Evolutionary conservation across 2,113 vertebrate species (phyloP).

Genomic region (Hemibagrus wyckioides): DNA sequence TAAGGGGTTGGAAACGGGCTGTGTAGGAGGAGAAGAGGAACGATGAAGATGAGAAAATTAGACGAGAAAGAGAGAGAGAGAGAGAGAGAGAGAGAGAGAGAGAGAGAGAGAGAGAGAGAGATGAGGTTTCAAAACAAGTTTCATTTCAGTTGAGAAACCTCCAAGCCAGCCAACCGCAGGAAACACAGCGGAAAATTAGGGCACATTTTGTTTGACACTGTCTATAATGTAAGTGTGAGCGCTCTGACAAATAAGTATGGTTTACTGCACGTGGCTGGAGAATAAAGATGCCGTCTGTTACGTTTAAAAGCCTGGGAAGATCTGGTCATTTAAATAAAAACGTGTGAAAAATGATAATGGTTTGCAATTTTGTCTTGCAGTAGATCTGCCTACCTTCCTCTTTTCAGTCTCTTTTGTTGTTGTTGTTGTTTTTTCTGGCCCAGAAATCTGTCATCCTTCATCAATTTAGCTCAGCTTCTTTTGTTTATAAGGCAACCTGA

Average conservation of each 20-base stretch:
- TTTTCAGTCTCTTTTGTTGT: background rate
- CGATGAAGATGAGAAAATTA: constrained; percentile 28
- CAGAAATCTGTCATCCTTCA: background rate
- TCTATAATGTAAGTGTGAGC: background rate
- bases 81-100: constrained; percentile 22
- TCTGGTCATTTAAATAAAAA: background rate
- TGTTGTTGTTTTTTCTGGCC: background rate
- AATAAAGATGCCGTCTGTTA: background rate
- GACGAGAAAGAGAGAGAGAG: background rate
- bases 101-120: background rate
- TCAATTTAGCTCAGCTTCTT: background rate
- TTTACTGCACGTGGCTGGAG: background rate
- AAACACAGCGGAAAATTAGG: constrained; percentile 47
- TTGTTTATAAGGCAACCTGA: background rate
- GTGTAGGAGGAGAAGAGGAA: constrained; percentile 36
- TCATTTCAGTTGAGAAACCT: constrained; percentile 47
- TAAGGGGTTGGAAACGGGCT: constrained; percentile 32
- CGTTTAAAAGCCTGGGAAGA: background rate
- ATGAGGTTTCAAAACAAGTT: constrained; percentile 57
- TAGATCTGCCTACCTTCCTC: background rate
- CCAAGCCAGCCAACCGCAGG: constrained; percentile 48
- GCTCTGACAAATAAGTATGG: background rate
- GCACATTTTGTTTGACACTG: constrained; percentile 16
- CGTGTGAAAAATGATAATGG: background rate
- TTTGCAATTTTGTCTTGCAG: background rate